These are phyloP conservation scores for Drosophila peninsularis DNA, from an alignment of 2,888 invertebrate genomes.

Conservation along the genomic window DNA sequence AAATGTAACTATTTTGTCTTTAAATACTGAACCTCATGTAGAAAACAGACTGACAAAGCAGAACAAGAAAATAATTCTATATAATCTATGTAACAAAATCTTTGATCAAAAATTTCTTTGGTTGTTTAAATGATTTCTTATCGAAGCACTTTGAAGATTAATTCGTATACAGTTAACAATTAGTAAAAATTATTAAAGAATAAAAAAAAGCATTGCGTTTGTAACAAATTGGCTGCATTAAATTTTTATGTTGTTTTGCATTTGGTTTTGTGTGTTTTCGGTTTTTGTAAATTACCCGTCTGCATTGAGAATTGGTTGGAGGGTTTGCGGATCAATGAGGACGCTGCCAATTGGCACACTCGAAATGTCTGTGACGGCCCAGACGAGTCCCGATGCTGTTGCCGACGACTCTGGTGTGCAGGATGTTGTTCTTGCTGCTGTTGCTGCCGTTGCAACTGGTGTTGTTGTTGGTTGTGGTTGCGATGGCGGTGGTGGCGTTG, in stretches of 20 bases:
- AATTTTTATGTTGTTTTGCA: conserved; percentile 34
- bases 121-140: not conserved
- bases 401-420: conserved; percentile 52
- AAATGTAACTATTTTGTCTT: not conserved
- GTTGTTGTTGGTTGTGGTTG: conserved; percentile 22
- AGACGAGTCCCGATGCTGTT: conserved; percentile 87
- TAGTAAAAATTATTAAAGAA: conserved; percentile 19
- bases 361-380: conserved; percentile 94
- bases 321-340: conserved; percentile 91
- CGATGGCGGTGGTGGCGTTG: conserved; percentile 38
- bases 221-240: conserved; percentile 9
- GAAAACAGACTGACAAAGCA: not conserved
- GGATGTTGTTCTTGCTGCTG: conserved; percentile 42
- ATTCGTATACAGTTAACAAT: conserved; percentile 8
- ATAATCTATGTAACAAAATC: not conserved
- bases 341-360: conserved; percentile 94
- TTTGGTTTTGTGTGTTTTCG: conserved; percentile 64
- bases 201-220: conserved; percentile 35
- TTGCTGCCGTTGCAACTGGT: conserved; percentile 13
- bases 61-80: not conserved
- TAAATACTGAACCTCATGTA: not conserved
- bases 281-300: conserved; percentile 85
- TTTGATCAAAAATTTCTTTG: not conserved
- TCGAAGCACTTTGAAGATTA: not conserved
- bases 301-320: conserved; percentile 85